These are phyloP conservation scores for Capra hircus DNA, from an alignment of 2,113 vertebrate species.

Conservation along the genomic window DNA sequence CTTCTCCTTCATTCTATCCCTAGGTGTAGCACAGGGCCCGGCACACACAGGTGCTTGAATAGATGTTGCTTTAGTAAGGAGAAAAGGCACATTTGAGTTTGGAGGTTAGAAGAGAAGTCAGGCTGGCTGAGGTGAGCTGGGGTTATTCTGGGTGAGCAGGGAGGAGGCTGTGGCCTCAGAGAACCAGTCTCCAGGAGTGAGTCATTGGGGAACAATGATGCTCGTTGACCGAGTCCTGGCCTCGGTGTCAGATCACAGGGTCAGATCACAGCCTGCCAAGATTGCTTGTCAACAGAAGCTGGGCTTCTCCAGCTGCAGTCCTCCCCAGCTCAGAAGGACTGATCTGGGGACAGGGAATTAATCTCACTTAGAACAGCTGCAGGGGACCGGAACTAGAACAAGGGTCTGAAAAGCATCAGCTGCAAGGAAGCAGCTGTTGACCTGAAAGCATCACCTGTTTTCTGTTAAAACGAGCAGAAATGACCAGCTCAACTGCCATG, in stretches of 20 bases:
- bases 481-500: neutral
- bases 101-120: neutral
- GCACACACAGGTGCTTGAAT: neutral
- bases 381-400: neutral
- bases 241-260: neutral
- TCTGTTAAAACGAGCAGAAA: neutral
- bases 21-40: neutral
- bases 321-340: neutral
- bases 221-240: neutral
- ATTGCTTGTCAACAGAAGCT: neutral
- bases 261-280: neutral
- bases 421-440: neutral
- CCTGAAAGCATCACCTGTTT: neutral
- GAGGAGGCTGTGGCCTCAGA: neutral
- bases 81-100: neutral
- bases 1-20: neutral
- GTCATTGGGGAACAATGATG: neutral
- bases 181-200: neutral
- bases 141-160: neutral
- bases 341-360: neutral
- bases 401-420: neutral
- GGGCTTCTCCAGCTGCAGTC: neutral
- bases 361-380: neutral
- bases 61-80: neutral
- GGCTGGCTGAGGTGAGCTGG: neutral